These are phyloP conservation scores for Xenopus laevis DNA, from an alignment of 2,113 vertebrate species.

Conservation along the genomic window DNA sequence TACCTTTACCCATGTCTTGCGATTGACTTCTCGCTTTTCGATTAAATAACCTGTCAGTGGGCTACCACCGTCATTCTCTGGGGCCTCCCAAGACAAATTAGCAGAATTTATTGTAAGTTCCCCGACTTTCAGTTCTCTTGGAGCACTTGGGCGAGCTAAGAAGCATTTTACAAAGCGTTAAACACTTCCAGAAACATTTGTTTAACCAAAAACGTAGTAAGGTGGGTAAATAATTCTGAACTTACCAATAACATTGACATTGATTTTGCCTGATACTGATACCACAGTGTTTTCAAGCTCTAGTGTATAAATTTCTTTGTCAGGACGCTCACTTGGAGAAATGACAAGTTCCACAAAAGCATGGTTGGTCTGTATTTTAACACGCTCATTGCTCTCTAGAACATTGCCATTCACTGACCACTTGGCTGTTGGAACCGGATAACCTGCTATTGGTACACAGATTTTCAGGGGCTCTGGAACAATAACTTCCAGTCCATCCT, in stretches of 20 bases:
- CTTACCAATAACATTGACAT: slow-evolving; percentile 94
- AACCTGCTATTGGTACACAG: slow-evolving; percentile 84
- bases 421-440: slow-evolving; percentile 80
- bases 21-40: slow-evolving; percentile 90
- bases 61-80: slow-evolving; percentile 93
- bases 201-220: background rate
- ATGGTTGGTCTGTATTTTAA: slow-evolving; percentile 78
- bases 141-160: slow-evolving; percentile 87
- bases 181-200: no score
- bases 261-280: slow-evolving; percentile 84
- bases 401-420: slow-evolving; percentile 83
- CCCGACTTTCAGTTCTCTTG: slow-evolving; percentile 85
- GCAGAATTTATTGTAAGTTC: slow-evolving; percentile 83
- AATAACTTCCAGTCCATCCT: slow-evolving; percentile 89
- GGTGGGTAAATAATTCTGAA: background rate
- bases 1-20: slow-evolving; percentile 95
- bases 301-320: slow-evolving; percentile 86
- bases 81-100: slow-evolving; percentile 90
- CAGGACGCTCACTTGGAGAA: slow-evolving; percentile 84
- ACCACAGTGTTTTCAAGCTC: slow-evolving; percentile 81
- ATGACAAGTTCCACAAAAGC: slow-evolving; percentile 81
- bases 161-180: slow-evolving; percentile 22
- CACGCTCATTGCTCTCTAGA: slow-evolving; percentile 71
- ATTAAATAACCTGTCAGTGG: slow-evolving; percentile 86
- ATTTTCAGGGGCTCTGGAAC: slow-evolving; percentile 88